Conservation (phyloP, 2,888 invertebrate genomes). For the Brachyptera risi region DNA sequence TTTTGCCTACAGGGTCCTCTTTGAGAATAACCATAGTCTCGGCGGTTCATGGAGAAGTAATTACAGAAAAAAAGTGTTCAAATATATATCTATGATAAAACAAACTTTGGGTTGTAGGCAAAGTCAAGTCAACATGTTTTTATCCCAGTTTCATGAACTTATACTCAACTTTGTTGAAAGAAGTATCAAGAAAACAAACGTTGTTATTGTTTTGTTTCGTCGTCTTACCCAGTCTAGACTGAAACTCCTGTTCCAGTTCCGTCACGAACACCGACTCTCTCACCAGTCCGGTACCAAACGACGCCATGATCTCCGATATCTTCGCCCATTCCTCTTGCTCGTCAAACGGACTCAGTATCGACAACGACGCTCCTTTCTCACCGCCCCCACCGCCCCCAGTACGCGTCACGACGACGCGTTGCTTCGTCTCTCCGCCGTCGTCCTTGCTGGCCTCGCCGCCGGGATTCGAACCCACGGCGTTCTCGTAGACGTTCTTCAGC, state of each 20-base stretch:
- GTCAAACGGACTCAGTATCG: constrained; percentile 82
- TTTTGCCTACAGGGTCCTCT: no score
- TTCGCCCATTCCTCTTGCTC: constrained; percentile 96
- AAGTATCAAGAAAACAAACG: no score
- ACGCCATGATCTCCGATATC: constrained; percentile 93
- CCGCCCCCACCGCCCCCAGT: constrained; percentile 42
- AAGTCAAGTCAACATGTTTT: no score
- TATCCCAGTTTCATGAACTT: neutral
- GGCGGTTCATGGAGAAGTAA: no score
- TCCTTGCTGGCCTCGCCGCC: constrained; percentile 36
- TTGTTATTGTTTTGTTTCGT: no score
- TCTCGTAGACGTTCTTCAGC: constrained; percentile 69
- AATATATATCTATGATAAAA: no score
- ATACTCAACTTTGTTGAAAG: neutral
- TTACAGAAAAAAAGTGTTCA: no score
- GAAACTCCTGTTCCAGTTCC: constrained; percentile 75
- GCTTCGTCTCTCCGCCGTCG: constrained; percentile 33
- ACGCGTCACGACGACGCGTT: constrained; percentile 44
- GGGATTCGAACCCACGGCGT: constrained; percentile 46
- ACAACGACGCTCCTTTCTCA: constrained; percentile 49
- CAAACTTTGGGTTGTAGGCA: no score
- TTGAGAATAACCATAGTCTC: no score
- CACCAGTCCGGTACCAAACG: constrained; percentile 81
- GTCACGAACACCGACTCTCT: constrained; percentile 73
- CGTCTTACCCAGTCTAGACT: constrained; percentile 57